These are phyloP conservation scores for Cetonia aurata DNA, from an alignment of 2,888 invertebrate species.

Conservation along the genomic window DNA sequence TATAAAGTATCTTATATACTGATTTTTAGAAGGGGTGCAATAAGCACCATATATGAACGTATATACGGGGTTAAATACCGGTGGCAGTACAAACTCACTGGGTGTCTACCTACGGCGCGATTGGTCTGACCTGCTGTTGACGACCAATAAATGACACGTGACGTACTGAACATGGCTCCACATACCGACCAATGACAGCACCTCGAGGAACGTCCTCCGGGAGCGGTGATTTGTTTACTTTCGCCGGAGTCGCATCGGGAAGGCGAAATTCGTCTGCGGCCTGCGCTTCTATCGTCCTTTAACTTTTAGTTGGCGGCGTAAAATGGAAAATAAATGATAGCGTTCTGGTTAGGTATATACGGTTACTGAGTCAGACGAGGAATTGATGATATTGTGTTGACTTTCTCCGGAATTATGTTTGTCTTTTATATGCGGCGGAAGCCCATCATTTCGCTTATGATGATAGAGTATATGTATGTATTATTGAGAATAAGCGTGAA, in stretches of 20 bases:
- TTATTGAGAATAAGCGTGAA: too few relatives aligned
- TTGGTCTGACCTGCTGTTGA: slow-evolving; percentile 27
- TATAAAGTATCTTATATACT: neutral
- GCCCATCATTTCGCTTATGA: slow-evolving; percentile 5
- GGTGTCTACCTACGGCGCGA: slow-evolving; percentile 27
- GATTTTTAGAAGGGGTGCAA: neutral
- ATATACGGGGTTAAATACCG: slow-evolving; percentile 1
- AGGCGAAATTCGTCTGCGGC: neutral
- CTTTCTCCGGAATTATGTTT: slow-evolving; percentile 22
- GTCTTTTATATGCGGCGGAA: slow-evolving; percentile 1
- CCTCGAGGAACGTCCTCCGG: slow-evolving; percentile 14
- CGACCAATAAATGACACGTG: slow-evolving; percentile 50
- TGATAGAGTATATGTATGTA: neutral
- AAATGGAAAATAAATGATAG: slow-evolving; percentile 17
- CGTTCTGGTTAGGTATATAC: slow-evolving; percentile 18
- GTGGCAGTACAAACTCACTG: slow-evolving; percentile 14
- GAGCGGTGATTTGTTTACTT: slow-evolving; percentile 34
- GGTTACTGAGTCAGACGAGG: neutral
- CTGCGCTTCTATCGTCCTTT: neutral
- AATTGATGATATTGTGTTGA: slow-evolving; percentile 26
- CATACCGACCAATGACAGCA: slow-evolving; percentile 49
- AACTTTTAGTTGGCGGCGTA: slow-evolving; percentile 7
- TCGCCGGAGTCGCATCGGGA: slow-evolving; percentile 14
- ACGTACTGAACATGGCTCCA: slow-evolving; percentile 52
- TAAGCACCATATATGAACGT: too few relatives aligned